phyloP scores from a whole-genome alignment of 1,140 invertebrate genomes.

The fruit fly (Drosophila melanogaster) region DNA sequence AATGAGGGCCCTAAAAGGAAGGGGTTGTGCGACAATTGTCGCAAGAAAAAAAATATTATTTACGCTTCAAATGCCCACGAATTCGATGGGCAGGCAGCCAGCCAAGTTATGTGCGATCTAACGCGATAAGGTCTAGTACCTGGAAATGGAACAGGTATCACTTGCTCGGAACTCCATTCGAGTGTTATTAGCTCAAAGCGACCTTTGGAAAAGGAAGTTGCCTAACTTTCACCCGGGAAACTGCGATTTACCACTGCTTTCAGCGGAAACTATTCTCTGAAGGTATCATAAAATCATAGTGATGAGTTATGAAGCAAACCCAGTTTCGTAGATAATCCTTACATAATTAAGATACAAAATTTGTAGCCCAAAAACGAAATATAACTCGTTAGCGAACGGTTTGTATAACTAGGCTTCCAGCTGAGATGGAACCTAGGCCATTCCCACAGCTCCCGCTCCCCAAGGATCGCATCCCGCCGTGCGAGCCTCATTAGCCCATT shows the following conservation, averaged over 20 bases:
- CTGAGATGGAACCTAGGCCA: neutral
- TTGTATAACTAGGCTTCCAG: slow-evolving; percentile 8
- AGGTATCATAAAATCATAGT: neutral
- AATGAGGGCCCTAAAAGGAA: slow-evolving; percentile 19
- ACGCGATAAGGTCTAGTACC: slow-evolving; percentile 9
- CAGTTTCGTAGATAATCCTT: neutral
- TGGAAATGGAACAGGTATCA: slow-evolving; percentile 8
- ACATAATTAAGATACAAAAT: too few relatives aligned
- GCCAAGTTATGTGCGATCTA: slow-evolving; percentile 10
- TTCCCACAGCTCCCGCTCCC: slow-evolving; percentile 31
- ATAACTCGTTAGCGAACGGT: neutral
- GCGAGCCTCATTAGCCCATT: slow-evolving; percentile 16
- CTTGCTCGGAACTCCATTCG: neutral
- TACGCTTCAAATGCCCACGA: slow-evolving; percentile 3
- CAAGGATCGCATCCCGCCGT: slow-evolving; percentile 1
- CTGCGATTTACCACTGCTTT: neutral
- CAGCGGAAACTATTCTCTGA: neutral
- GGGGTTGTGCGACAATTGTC: slow-evolving; percentile 18
- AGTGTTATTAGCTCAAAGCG: neutral
- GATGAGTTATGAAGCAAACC: neutral
- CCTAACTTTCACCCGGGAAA: too few relatives aligned
- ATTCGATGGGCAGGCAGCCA: slow-evolving; percentile 21
- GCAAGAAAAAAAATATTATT: slow-evolving; percentile 17
- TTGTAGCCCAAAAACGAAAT: too few relatives aligned
- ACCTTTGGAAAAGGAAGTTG: neutral